These are phyloP conservation scores for Atethmia centrago DNA, from an alignment of 2,888 invertebrate species.

Conservation along the genomic window DNA sequence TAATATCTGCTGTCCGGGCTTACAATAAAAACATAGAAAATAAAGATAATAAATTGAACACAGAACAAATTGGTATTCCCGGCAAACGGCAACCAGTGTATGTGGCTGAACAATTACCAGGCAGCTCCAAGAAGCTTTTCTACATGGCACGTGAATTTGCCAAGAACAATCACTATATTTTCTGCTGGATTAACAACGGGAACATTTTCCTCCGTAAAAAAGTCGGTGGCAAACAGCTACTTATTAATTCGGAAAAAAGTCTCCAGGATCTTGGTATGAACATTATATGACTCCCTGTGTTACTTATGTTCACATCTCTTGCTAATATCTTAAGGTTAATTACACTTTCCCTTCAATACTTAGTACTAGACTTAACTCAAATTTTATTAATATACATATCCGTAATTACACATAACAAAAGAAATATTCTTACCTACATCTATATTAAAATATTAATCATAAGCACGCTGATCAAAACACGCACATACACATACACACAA, in stretches of 20 bases:
- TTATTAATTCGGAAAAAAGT: conserved; percentile 30
- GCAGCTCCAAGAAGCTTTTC: conserved; percentile 3
- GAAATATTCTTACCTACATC: neutral
- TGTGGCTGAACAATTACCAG: neutral
- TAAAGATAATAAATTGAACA: conserved; percentile 4
- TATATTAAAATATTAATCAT: neutral
- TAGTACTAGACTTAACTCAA: neutral
- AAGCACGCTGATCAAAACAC: neutral
- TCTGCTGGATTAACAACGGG: conserved; percentile 27
- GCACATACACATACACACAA: neutral
- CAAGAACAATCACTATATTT: conserved; percentile 9
- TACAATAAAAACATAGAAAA: neutral
- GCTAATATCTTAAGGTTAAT: neutral
- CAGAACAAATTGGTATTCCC: conserved; percentile 1
- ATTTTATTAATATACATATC: neutral
- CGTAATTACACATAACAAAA: neutral
- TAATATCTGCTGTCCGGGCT: conserved; percentile 6
- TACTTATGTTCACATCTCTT: conserved; percentile 1
- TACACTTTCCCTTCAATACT: neutral
- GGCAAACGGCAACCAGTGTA: neutral
- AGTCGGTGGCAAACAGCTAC: conserved; percentile 29
- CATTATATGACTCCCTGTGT: conserved; percentile 8
- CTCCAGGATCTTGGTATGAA: conserved; percentile 21
- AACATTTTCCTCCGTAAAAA: conserved; percentile 30
- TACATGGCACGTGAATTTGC: conserved; percentile 1